Conservation (phyloP, 2,797 vertebrate species). For the Lacerta bilineata region DNA sequence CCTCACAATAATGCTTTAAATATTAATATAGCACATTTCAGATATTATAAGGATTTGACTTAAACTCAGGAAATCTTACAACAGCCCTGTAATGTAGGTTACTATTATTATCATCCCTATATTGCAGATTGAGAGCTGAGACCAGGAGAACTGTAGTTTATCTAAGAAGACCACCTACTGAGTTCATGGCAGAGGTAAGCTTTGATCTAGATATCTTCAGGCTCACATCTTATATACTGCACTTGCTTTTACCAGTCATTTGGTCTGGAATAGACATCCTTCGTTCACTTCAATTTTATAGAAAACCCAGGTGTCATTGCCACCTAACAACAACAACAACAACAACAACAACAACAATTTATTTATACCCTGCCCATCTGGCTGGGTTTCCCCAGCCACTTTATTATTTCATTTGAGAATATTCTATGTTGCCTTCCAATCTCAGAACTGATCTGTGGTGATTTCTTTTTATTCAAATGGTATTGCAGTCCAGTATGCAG, state of each 20-base stretch:
- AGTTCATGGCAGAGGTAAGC: background rate
- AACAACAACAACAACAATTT: too few relatives aligned
- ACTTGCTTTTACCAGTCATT: background rate
- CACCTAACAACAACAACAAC: background rate
- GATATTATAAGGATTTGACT: background rate
- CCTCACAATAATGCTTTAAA: background rate
- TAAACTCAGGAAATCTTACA: background rate
- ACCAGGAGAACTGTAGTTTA: background rate
- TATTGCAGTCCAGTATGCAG: background rate
- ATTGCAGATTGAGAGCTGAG: background rate
- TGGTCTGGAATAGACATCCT: background rate
- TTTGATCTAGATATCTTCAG: background rate
- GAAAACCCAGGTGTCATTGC: background rate
- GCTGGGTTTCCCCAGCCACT: too few relatives aligned
- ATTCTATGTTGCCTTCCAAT: background rate
- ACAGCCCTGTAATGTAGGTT: background rate
- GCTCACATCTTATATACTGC: background rate
- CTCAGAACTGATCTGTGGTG: background rate
- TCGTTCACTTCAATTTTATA: background rate
- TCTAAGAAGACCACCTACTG: background rate
- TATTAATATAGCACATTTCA: background rate
- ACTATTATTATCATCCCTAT: background rate
- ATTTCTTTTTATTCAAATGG: background rate
- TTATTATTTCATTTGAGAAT: background rate
- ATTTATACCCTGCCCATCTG: too few relatives aligned